phyloP scores from a whole-genome alignment of 2,888 invertebrate genomes.

The Conchocele bisecta region DNA sequence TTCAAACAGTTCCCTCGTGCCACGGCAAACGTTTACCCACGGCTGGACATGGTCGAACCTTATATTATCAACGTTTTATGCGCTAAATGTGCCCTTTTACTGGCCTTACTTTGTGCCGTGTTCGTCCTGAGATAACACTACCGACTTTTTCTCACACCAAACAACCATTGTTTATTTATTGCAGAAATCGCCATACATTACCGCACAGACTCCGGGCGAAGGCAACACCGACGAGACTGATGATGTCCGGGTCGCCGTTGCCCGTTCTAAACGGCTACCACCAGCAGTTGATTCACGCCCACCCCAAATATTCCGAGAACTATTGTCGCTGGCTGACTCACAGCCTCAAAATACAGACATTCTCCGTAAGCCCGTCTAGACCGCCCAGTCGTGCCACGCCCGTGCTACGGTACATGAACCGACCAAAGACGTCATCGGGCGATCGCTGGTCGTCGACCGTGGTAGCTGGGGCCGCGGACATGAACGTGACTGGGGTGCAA shows the following conservation, averaged over 20 bases:
- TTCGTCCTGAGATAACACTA: too few species aligned
- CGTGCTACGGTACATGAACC: conserved; percentile 45
- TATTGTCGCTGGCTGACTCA: conserved; percentile 62
- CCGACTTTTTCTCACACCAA: too few species aligned
- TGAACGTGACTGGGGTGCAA: too few species aligned
- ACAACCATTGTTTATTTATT: too few species aligned
- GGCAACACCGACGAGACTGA: conserved; percentile 27
- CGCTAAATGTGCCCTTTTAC: too few species aligned
- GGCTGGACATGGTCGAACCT: too few species aligned
- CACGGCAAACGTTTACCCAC: too few species aligned
- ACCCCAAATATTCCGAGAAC: conserved; percentile 57
- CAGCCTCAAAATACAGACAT: conserved; percentile 65
- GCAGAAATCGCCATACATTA: conserved; percentile 48
- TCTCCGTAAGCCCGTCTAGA: conserved; percentile 30
- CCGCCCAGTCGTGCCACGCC: too few species aligned
- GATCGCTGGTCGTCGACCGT: background rate
- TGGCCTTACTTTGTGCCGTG: too few species aligned
- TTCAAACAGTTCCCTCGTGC: too few species aligned
- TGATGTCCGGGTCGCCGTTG: conserved; percentile 42
- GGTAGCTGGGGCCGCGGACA: background rate
- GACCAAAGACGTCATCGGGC: conserved; percentile 41
- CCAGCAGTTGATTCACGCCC: conserved; percentile 57
- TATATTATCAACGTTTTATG: too few species aligned
- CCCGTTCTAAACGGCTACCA: conserved; percentile 57
- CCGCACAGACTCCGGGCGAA: conserved; percentile 47